These are phyloP conservation scores for Danaus plexippus DNA, from an alignment of 1,140 invertebrate species.

Conservation along the genomic window DNA sequence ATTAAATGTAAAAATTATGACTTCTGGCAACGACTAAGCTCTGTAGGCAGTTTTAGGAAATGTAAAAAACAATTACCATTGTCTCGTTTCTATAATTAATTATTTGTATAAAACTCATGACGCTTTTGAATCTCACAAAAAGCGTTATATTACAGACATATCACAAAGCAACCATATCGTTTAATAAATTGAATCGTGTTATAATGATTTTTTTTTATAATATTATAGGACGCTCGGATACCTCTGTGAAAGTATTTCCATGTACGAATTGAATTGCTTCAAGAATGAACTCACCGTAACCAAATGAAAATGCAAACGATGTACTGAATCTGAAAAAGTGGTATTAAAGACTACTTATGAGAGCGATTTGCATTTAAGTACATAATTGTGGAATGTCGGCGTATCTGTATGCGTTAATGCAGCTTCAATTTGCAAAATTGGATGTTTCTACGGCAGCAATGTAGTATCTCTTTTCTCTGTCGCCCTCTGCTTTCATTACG, in stretches of 20 bases:
- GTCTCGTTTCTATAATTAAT: constrained; percentile 53
- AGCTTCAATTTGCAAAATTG: constrained; percentile 51
- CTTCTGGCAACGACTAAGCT: constrained; percentile 41
- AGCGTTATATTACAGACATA: constrained; percentile 37
- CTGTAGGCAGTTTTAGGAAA: constrained; percentile 53
- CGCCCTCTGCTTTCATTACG: constrained; percentile 37
- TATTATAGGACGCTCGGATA: constrained; percentile 32
- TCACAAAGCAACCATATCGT: constrained; percentile 23
- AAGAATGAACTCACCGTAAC: constrained; percentile 34
- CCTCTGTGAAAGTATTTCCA: constrained; percentile 50
- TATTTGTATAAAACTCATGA: constrained; percentile 57
- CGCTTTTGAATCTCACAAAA: constrained; percentile 28
- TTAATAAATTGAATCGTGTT: constrained; percentile 44
- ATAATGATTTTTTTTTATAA: constrained; percentile 58
- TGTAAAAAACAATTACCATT: constrained; percentile 46
- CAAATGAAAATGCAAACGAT: constrained; percentile 53
- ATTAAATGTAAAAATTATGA: too few species aligned
- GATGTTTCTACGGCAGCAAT: constrained; percentile 34
- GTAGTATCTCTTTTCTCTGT: constrained; percentile 34
- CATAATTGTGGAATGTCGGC: constrained; percentile 36
- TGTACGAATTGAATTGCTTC: constrained; percentile 39
- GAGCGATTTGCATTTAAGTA: constrained; percentile 48
- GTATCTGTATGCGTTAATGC: constrained; percentile 36
- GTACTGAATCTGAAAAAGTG: constrained; percentile 36
- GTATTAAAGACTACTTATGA: constrained; percentile 37